phyloP scores from a whole-genome alignment of 2,797 vertebrate genomes.

The Lates japonicus region DNA sequence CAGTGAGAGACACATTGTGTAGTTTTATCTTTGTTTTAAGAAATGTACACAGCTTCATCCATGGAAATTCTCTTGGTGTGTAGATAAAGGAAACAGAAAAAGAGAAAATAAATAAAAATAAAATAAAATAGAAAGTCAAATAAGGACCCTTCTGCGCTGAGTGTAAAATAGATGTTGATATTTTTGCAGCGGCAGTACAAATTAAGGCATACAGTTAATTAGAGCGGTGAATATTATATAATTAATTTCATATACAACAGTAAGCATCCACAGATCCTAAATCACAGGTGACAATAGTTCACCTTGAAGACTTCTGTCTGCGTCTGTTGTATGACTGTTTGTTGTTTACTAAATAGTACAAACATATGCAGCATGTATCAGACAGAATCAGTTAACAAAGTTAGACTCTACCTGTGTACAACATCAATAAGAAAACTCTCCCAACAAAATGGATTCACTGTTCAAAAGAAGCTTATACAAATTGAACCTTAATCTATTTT shows the following conservation, averaged over 20 bases:
- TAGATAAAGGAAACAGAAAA: background rate
- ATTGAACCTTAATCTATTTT: slow-evolving; percentile 13
- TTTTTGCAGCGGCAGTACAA: background rate
- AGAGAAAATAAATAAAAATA: background rate
- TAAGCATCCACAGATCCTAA: background rate
- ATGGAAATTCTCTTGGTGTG: slow-evolving; percentile 5
- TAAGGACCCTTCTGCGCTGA: background rate
- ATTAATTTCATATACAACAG: background rate
- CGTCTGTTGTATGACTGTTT: background rate
- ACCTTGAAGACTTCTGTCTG: background rate
- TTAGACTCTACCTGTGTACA: background rate
- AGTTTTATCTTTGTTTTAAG: slow-evolving; percentile 47
- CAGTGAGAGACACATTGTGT: background rate
- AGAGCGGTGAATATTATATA: background rate
- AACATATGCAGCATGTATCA: background rate
- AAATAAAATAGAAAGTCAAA: background rate
- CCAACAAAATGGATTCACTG: background rate
- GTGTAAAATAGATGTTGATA: background rate
- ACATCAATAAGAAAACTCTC: slow-evolving; percentile 6
- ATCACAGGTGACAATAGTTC: background rate
- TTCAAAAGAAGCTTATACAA: slow-evolving; percentile 14
- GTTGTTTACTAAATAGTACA: background rate
- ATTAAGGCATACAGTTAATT: background rate
- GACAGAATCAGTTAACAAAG: background rate
- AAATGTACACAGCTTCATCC: background rate